Base-by-base conservation (phyloP, 2,888 invertebrate genomes). In the Ashinkailepas kermadecensis region DNA sequence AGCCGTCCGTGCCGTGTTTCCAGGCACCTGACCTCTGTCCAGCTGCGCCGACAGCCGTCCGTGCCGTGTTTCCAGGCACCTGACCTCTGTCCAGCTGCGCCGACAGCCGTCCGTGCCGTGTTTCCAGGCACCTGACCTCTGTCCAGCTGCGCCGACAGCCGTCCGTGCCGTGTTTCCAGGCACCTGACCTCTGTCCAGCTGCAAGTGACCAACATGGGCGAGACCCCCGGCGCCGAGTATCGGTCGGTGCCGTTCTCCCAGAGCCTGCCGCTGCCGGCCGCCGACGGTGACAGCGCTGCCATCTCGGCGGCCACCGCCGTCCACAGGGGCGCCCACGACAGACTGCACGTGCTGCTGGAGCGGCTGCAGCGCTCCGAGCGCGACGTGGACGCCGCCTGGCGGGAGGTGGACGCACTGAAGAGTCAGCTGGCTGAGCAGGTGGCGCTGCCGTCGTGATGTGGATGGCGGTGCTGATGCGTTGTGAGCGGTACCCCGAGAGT, bases 181-280 rank as follows among this genome's bases (percentile, higher is more conserved):
- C 65, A 23, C 1, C 65, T 65, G 23, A 65, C n/a, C 23, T 0
- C n/a, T 3, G 65, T 65, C 23, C 65, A 23, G n/a, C 65, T 65
- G 65, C 23, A 65, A 23, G 65, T 65, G 65, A 23, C 65, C 10
- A 65, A 65, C 23, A 10, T 65, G n/a, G 65, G 65, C n/a, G 65
- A 65, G 65, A 23, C 23, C 2, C n/a, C 10, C 4, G 23, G 65
- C 65, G 65, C 10, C 65, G 65, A 65, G 65, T 65, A 65, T 23
- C 65, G 65, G n/a, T n/a, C 23, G 8, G n/a, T 23, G n/a, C 65
- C 65, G 10, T 65, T 65, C 65, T 65, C 65, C 4, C 65, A n/a
- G 65, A 23, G 65, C 65, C 65, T 65, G n/a, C 65, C n/a, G 65
- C 23, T 65, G 65, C 65, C 65, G 65, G n/a, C 23, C 65, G 65